These are phyloP conservation scores for Dexiosoma caninum DNA, from an alignment of 2,888 invertebrate genomes.

Conservation along the genomic window DNA sequence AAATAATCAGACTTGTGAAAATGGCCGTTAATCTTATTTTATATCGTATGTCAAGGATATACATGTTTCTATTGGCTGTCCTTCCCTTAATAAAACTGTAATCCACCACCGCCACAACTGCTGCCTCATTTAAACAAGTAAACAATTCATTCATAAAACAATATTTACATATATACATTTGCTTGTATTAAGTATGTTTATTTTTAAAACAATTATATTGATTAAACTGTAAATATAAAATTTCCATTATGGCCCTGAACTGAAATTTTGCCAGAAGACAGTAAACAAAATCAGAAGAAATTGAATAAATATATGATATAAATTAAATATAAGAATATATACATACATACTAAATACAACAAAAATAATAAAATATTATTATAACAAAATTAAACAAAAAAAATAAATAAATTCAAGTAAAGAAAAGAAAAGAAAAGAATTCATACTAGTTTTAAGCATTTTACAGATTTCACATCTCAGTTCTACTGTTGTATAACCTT, in stretches of 20 bases:
- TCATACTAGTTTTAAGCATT: slow-evolving; percentile 9
- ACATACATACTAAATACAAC: too few relatives aligned
- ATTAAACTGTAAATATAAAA: background rate
- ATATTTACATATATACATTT: too few relatives aligned
- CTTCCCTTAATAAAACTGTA: too few relatives aligned
- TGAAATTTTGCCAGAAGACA: background rate
- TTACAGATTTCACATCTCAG: background rate
- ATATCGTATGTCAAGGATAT: too few relatives aligned
- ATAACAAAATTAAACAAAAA: background rate
- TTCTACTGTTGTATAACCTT: background rate
- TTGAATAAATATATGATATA: background rate
- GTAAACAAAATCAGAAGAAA: background rate
- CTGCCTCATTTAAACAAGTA: too few relatives aligned
- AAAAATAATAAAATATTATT: background rate
- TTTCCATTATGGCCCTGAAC: background rate
- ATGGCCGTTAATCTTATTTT: too few relatives aligned
- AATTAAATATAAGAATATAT: background rate
- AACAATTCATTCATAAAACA: too few relatives aligned
- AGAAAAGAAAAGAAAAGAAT: background rate
- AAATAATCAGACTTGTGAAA: too few relatives aligned
- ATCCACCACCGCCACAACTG: too few relatives aligned
- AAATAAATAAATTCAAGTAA: background rate
- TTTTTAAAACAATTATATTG: background rate
- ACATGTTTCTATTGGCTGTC: too few relatives aligned
- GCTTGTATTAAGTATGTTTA: too few relatives aligned